Percentiles rank a stretch among this genome's conserved stretches.
phyloP scores from a whole-genome alignment of 2,888 invertebrate genomes.

The Deilephila elpenor region DNA sequence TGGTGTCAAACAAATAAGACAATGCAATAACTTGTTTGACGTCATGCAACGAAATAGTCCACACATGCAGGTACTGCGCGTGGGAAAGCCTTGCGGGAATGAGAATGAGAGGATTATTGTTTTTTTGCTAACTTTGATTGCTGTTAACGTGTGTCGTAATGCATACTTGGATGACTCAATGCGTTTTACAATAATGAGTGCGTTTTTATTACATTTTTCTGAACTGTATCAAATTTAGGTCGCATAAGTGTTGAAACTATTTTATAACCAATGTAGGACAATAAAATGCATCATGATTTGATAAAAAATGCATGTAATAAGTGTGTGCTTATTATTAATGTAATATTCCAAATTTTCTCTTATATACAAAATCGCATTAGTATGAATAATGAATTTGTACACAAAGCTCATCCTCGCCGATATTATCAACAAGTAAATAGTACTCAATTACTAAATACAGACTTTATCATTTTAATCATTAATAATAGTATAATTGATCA shows the following conservation, averaged over 20 bases:
- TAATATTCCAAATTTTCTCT: no score
- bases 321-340: no score
- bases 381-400: no score
- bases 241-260: background rate
- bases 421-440: no score
- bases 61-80: conserved; percentile 66
- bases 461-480: no score
- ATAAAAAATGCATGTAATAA: no score
- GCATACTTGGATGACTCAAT: background rate
- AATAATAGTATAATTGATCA: no score
- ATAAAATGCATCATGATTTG: no score
- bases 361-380: no score
- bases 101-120: conserved; percentile 32
- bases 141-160: conserved; percentile 13
- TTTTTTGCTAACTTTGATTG: conserved; percentile 18
- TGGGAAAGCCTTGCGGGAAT: conserved; percentile 56
- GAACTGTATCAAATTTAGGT: background rate
- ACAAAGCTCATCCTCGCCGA: no score
- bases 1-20: conserved; percentile 59
- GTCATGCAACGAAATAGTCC: conserved; percentile 59
- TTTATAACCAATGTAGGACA: no score
- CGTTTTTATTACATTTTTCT: background rate
- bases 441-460: no score
- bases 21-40: conserved; percentile 55
- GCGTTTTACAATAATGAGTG: background rate